Evolutionary conservation across 2,113 vertebrate genomes (phyloP), one percentile per base, ranked within the genome.

Genomic region (Myodes glareolus): DNA sequence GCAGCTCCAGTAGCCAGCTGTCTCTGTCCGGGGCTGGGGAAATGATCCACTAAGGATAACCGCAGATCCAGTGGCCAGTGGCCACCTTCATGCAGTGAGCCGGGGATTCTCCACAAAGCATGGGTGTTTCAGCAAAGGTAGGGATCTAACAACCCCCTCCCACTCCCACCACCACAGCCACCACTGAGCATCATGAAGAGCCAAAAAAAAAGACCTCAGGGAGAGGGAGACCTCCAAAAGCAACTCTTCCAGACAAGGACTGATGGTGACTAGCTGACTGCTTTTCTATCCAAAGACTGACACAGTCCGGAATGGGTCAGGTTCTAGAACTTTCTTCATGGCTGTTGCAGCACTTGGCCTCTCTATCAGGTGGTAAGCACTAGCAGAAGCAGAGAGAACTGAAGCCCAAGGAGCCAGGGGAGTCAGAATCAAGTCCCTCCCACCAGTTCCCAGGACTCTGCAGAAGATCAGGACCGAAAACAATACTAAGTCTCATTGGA

Each of bases 261-360:
- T 55, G 21, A 55, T 11, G 1, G 16, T 19, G 3, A 0, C 4
- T 45, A 65, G 45, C 65, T 77, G 61, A 3, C 65, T 77, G 61
- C 5, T 25, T 68, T 67, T n/a, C 21, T 9, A 88, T 33, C 73
- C 68, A n/a, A 45, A 33, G 76, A 16, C 58, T 42, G 42, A 33
- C 23, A 14, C 1, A 4, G 6, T 63, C n/a, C 23, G 6, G 2
- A 78, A 47, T 17, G 7, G 23, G 45, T 39, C 19, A 0, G 58
- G 70, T 87, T 84, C 84, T 50, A 61, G 91, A 87, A 68, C 52
- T 39, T 88, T 55, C 94, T 63, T 14, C 68, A 42, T 27, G 58
- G 80, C 67, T 17, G 19, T 55, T 14, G 68, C 23, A 50, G 25
- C 17, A 4, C n/a, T 29, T 21, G 7, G 45, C 45, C 23, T 36